These are phyloP conservation scores for Oxyura jamaicensis DNA, from an alignment of 2,113 vertebrate species.

Conservation along the genomic window DNA sequence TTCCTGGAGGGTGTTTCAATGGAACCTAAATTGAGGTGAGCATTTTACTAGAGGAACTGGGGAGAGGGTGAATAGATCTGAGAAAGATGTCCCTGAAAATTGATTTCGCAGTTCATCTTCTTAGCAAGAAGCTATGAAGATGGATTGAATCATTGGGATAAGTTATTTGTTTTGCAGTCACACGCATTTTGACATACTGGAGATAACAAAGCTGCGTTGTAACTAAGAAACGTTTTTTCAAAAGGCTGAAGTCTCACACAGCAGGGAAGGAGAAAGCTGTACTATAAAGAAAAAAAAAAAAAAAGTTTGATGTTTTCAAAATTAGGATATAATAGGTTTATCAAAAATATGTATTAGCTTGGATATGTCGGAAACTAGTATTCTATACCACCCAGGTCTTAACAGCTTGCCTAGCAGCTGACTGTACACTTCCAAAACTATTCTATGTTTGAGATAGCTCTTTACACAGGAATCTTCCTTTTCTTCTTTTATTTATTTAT, in stretches of 20 bases:
- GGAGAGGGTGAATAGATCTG: background rate
- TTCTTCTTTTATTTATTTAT: background rate
- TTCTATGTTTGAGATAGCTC: background rate
- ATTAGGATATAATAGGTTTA: background rate
- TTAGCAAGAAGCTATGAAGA: background rate
- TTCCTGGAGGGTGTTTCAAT: background rate
- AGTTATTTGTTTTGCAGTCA: background rate
- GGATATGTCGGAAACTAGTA: background rate
- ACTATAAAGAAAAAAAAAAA: background rate
- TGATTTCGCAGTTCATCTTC: slow-evolving; percentile 34
- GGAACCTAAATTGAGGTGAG: background rate
- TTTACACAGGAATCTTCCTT: background rate
- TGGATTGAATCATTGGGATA: background rate
- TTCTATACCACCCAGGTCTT: fast-evolving
- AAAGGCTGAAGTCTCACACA: background rate
- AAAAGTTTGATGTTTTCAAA: background rate
- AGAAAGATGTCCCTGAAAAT: slow-evolving; percentile 7
- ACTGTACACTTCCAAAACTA: background rate
- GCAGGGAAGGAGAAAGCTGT: background rate
- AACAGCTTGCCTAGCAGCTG: background rate
- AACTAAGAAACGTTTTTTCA: background rate
- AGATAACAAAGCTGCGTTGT: background rate
- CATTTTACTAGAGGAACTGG: background rate
- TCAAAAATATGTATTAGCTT: background rate
- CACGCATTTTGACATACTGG: background rate